These are phyloP conservation scores for Globia sparganii DNA, from an alignment of 2,888 invertebrate species.

Conservation along the genomic window DNA sequence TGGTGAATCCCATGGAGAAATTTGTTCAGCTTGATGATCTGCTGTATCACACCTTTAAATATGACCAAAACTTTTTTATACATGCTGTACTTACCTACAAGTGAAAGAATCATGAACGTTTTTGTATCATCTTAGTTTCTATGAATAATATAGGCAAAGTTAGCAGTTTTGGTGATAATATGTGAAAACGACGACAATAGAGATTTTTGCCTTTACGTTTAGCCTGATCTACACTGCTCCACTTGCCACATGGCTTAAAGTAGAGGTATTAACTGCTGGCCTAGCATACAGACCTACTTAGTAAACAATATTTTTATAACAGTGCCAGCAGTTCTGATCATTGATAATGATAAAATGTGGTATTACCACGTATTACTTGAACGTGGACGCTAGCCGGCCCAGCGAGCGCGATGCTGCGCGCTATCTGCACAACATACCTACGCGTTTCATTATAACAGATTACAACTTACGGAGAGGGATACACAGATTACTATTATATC, in stretches of 20 bases:
- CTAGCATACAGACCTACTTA: not conserved
- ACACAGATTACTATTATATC: constrained; percentile 85
- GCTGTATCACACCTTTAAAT: too few species aligned
- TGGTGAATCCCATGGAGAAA: not conserved
- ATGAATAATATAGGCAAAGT: not conserved
- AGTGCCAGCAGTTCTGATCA: not conserved
- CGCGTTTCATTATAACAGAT: constrained; percentile 72
- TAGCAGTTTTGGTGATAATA: not conserved
- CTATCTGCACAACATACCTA: constrained; percentile 62
- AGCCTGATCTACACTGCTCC: too few species aligned
- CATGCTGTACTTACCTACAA: not conserved
- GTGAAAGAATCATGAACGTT: not conserved
- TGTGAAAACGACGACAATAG: not conserved
- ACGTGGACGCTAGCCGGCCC: constrained; percentile 1
- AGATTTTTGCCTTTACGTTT: not conserved
- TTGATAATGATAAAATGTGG: not conserved
- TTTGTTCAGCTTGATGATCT: too few species aligned
- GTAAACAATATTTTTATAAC: not conserved
- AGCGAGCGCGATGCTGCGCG: constrained; percentile 23
- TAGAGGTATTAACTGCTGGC: not conserved
- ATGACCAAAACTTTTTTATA: not conserved
- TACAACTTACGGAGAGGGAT: constrained; percentile 81
- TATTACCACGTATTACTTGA: not conserved
- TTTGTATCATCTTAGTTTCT: not conserved
- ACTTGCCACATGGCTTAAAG: not conserved